These are phyloP conservation scores for Notodonta ziczac DNA, from an alignment of 2,888 invertebrate species.

Conservation along the genomic window DNA sequence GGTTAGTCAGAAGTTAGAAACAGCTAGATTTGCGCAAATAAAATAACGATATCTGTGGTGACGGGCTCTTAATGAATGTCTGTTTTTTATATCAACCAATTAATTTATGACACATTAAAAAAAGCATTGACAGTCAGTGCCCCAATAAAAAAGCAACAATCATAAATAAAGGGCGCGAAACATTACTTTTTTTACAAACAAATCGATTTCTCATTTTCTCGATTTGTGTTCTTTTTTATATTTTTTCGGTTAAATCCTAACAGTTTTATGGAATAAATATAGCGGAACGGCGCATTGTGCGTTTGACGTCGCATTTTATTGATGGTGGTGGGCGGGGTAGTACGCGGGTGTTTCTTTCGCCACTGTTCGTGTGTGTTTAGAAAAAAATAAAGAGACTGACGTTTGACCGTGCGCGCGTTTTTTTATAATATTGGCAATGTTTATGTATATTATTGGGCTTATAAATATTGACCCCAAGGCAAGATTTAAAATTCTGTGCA, in stretches of 20 bases:
- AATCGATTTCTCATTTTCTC: conserved; percentile 34
- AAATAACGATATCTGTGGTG: too few relatives aligned
- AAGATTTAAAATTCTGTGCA: too few relatives aligned
- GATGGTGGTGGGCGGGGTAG: conserved; percentile 23
- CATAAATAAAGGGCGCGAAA: conserved; percentile 6
- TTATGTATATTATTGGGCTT: not conserved
- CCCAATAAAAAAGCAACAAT: conserved; percentile 6
- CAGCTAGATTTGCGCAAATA: too few relatives aligned
- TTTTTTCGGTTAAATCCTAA: conserved; percentile 7
- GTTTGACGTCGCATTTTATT: conserved; percentile 22
- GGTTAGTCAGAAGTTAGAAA: too few relatives aligned
- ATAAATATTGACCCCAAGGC: not conserved
- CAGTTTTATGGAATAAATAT: conserved; percentile 8
- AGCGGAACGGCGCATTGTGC: conserved; percentile 21
- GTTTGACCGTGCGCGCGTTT: conserved; percentile 19
- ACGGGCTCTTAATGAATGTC: too few relatives aligned
- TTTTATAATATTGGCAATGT: not conserved
- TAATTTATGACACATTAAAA: not conserved
- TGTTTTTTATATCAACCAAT: not conserved
- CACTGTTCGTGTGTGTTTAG: conserved; percentile 30
- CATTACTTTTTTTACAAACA: conserved; percentile 3
- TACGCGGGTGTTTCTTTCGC: conserved; percentile 53
- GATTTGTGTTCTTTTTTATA: conserved; percentile 1
- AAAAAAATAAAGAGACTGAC: conserved; percentile 28
- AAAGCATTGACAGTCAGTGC: not conserved